These are phyloP conservation scores for Cyanoramphus novaezelandiae DNA, from an alignment of 2,113 vertebrate species.

Conservation along the genomic window DNA sequence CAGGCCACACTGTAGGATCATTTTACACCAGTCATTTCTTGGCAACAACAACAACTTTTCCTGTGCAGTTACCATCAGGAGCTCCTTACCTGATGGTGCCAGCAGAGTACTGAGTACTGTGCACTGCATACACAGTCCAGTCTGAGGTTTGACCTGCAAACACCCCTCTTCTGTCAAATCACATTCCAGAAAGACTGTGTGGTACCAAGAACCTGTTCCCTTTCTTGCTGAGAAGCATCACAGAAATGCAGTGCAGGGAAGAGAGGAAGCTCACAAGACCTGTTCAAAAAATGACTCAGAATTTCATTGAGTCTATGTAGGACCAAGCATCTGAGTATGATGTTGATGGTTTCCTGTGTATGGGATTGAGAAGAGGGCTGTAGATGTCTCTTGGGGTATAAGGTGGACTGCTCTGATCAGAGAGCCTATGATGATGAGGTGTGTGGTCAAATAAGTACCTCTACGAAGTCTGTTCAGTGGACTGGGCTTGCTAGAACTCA, in stretches of 20 bases:
- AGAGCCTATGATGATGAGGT: background rate
- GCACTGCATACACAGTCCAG: background rate
- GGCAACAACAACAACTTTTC: background rate
- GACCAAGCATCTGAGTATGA: background rate
- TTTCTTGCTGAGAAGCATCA: background rate
- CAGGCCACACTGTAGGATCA: background rate
- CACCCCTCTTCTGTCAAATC: background rate
- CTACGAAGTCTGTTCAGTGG: background rate
- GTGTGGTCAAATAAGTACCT: background rate
- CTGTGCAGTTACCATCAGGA: background rate
- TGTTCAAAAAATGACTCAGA: background rate
- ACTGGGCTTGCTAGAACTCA: background rate
- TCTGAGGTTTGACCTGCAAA: background rate
- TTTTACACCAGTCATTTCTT: background rate
- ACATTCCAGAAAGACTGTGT: background rate
- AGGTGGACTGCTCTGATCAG: background rate
- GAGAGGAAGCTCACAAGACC: background rate
- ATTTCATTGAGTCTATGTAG: background rate
- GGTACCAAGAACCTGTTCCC: background rate
- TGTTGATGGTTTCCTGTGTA: background rate
- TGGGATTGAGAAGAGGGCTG: background rate
- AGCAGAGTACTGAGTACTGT: background rate
- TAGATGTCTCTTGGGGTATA: background rate
- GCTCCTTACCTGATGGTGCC: background rate
- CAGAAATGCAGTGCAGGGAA: background rate